Conservation (phyloP, 2,797 vertebrate genomes). For the Rhinogobio ventralis region DNA sequence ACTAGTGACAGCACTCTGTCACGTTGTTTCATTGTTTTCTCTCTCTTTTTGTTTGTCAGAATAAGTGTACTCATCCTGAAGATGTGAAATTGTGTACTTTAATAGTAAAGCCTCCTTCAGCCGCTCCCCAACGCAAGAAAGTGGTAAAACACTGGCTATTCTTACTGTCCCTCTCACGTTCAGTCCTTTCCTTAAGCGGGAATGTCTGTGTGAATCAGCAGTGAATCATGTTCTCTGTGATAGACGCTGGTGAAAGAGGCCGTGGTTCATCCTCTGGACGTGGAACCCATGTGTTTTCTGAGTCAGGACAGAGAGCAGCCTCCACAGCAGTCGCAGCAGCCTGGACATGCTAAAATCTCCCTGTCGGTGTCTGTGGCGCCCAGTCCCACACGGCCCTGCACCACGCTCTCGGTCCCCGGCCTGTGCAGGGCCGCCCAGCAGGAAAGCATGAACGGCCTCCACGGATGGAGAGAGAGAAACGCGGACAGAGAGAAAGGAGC, state of each 20-base stretch:
- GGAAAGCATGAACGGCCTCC: slow-evolving; percentile 69
- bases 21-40: not conserved
- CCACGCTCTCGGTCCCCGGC: slow-evolving; percentile 65
- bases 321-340: slow-evolving; percentile 52
- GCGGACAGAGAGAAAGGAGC: slow-evolving; percentile 70
- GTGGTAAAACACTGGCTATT: slow-evolving; percentile 70
- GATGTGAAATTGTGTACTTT: slow-evolving; percentile 80
- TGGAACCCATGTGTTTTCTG: slow-evolving; percentile 73
- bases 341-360: slow-evolving; percentile 67
- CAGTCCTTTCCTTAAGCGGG: not conserved
- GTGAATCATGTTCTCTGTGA: slow-evolving; percentile 29
- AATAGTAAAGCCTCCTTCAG: slow-evolving; percentile 72
- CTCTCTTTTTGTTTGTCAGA: slow-evolving; percentile 65
- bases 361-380: slow-evolving; percentile 75
- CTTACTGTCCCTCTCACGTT: not conserved
- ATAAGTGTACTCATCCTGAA: slow-evolving; percentile 81
- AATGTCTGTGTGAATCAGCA: not conserved
- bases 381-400: slow-evolving; percentile 57
- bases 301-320: slow-evolving; percentile 61
- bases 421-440: slow-evolving; percentile 70
- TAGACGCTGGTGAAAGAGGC: slow-evolving; percentile 80
- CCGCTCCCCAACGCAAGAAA: slow-evolving; percentile 75
- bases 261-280: slow-evolving; percentile 73
- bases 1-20: not conserved
- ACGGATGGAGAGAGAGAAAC: slow-evolving; percentile 72